Evolutionary conservation across 2,888 invertebrate species (phyloP), one percentile per base, ranked within the genome.

Genomic region (Liodrosophila aerea): DNA sequence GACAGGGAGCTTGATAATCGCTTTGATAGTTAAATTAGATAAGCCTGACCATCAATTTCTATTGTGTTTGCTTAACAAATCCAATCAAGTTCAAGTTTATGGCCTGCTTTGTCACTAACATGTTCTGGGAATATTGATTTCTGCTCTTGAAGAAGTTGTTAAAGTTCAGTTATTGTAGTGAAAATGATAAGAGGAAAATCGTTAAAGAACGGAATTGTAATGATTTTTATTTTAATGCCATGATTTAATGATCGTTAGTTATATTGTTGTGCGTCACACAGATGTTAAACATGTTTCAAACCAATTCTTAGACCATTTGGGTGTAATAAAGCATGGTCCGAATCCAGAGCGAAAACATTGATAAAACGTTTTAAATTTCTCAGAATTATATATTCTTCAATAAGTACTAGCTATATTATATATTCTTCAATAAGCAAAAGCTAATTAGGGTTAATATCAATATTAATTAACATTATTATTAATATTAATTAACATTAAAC

Each of bases 61-160:
- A 76, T 78, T 78, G 77, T 83, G 80, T 78, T 83, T 78, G 77
- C 69, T 67, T 70, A 58, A 67, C 62, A 68, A 63, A 64, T 64
- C 58, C 70, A 73, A 77, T 82, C 83, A 77, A 80, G 77, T 78
- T 78, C 68, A 78, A 76, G 81, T 84, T 83, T 78, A 78, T 84
- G 71, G 0, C 39, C 7, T 45, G 1, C 15, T 31, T 9, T 34
- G 4, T 7, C 11, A 4, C 16, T 34, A 33, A 30, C 15, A 4
- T 31, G 34, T 43, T 52, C 51, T 52, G 22, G 22, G 22, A 22
- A 22, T 22, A 22, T 22, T 22, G 4, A 37, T 36, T 53, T 49
- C 29, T 34, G 39, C 45, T 49, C 49, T 49, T 76, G 63, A 83
- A 78, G 73, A 83, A 83, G 81, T 73, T 80, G 81, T 83, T 78